A percentile compares a stretch with the other conserved stretches of the same genome.
Conservation (phyloP, 2,113 vertebrate genomes). For the Sardina pilchardus region DNA sequence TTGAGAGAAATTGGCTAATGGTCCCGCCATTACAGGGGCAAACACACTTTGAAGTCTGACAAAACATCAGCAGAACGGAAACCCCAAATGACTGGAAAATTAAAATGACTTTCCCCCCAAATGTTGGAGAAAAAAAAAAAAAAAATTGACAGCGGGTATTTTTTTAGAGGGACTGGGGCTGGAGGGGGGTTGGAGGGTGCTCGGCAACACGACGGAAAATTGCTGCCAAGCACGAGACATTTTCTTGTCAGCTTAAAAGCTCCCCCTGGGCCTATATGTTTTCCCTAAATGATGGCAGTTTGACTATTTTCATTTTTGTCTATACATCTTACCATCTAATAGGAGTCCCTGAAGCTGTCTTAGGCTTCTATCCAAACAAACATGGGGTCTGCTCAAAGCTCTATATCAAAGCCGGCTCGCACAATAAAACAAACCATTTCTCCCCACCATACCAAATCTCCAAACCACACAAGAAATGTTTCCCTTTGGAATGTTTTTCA, state of each 20-base stretch:
- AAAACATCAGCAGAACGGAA: constrained; percentile 65
- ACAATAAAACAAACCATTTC: constrained; percentile 25
- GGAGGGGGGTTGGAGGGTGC: constrained; percentile 31
- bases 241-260: constrained; percentile 54
- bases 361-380: constrained; percentile 58
- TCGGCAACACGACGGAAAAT: constrained; percentile 56
- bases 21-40: constrained; percentile 62
- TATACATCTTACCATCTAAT: constrained; percentile 56
- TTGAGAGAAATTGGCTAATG: constrained; percentile 66
- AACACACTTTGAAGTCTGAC: constrained; percentile 70
- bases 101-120: constrained; percentile 56
- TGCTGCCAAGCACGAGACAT: constrained; percentile 47
- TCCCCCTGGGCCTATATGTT: constrained; percentile 53
- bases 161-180: constrained; percentile 16
- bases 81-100: constrained; percentile 66
- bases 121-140: constrained; percentile 41
- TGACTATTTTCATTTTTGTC: constrained; percentile 64
- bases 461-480: constrained; percentile 8
- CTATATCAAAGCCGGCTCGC: constrained; percentile 49
- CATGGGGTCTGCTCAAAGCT: constrained; percentile 42
- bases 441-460: neutral
- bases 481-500: constrained; percentile 12
- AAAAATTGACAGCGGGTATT: neutral
- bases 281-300: constrained; percentile 44
- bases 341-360: constrained; percentile 50